phyloP scores from a whole-genome alignment of 1,140 invertebrate species.

The Drosophila ananassae region DNA sequence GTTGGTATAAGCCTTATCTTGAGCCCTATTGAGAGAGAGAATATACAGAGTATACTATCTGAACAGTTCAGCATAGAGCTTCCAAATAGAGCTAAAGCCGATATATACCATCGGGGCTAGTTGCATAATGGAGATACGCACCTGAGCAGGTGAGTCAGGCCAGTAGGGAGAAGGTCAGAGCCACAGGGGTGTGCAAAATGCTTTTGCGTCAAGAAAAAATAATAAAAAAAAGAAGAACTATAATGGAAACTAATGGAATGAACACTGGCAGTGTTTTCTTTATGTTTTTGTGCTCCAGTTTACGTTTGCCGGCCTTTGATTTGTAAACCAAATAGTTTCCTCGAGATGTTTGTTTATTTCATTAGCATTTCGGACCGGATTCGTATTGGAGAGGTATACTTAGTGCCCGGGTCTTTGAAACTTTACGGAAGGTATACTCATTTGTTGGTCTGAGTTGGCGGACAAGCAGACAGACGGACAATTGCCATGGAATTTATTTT shows the following conservation, averaged over 20 bases:
- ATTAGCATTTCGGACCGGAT: slow-evolving; percentile 47
- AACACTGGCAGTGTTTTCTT: slow-evolving; percentile 5
- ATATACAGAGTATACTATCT: background rate
- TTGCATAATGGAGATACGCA: slow-evolving; percentile 9
- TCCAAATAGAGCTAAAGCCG: background rate
- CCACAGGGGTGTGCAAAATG: background rate
- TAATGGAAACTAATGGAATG: slow-evolving; percentile 17
- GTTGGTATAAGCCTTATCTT: background rate
- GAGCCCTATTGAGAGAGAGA: background rate
- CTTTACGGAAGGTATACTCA: no score
- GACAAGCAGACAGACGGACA: no score
- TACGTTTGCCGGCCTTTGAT: slow-evolving; percentile 47
- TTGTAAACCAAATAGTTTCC: slow-evolving; percentile 71
- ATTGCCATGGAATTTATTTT: no score
- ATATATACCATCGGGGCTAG: slow-evolving; percentile 1
- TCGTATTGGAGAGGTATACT: slow-evolving; percentile 5
- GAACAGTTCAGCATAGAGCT: background rate
- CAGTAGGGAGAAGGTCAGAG: background rate
- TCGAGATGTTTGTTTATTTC: slow-evolving; percentile 74
- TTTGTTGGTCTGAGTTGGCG: no score
- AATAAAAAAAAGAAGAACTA: slow-evolving; percentile 5
- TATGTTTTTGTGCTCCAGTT: slow-evolving; percentile 17
- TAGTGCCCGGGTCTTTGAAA: background rate
- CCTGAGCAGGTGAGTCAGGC: slow-evolving; percentile 17
- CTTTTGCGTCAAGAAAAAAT: slow-evolving; percentile 20